Evolutionary conservation across 2,888 invertebrate species (phyloP), one percentile per base, ranked within the genome.

Genomic region (Muscina levida): DNA sequence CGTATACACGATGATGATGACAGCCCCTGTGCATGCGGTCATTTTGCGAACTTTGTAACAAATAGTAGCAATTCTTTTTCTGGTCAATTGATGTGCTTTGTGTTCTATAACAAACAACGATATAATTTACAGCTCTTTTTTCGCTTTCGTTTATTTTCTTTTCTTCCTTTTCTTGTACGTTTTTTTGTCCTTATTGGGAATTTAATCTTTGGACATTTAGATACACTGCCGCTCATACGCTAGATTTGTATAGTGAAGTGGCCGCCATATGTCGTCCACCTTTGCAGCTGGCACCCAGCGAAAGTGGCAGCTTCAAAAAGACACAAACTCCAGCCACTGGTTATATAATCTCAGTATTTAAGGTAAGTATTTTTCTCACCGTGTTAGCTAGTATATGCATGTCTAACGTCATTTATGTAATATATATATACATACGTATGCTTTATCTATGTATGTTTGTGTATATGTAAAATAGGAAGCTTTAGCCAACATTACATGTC

Each of bases 231-330:
- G 96, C 95, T 82, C 97, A 97, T 88, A 97, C 96, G 0, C 90
- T 97, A 87, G 97, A 97, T 88, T 91, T 97, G 85, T 97, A 97
- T 88, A 95, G 95, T 87, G 97, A 97, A 91, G 97, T 97, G 77
- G 97, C 97, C 5, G 95, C 97, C 89, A 97, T 97, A 84, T 97
- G 97, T 84, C 91, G 97, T 83, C 97, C 97, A 53, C 97, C 97
- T 0, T 92, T 97, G 84, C 87, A 88, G 42, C 75, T 91, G 84
- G 87, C 90, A 37, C 95, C 93, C 85, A 96, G 95, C 87, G 92
- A 95, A 65, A 94, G 94, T 74, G 95, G 95, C 66, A 93, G 94
- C 79, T 93, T 95, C 70, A 94, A 95, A 89, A 95, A 95, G 88
- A 94, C 95, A 5, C 95, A 95, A 87, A 95, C 95, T 73, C 92